Conservation (phyloP, 2,797 vertebrate species). For the Neostethus bicornis region DNA sequence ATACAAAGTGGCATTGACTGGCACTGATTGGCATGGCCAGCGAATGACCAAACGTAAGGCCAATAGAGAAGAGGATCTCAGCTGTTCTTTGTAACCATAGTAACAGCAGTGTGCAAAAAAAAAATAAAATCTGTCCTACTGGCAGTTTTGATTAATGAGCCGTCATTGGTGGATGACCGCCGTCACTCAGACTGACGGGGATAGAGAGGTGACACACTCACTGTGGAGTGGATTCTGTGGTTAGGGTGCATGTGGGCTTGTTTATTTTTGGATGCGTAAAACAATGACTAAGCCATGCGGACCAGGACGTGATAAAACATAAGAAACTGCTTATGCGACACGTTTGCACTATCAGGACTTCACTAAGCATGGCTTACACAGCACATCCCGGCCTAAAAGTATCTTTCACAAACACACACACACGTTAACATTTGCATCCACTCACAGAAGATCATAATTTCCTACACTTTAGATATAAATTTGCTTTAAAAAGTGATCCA, state of each 20-base stretch:
- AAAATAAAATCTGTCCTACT: conserved; percentile 62
- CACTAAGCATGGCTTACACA: conserved; percentile 46
- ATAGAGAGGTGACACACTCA: conserved; percentile 54
- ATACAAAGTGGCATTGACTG: conserved; percentile 71
- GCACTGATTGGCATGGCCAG: conserved; percentile 65
- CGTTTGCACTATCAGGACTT: conserved; percentile 43
- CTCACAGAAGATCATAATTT: conserved; percentile 28
- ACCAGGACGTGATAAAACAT: conserved; percentile 51
- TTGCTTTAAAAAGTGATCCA: conserved; percentile 5
- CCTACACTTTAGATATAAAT: conserved; percentile 17
- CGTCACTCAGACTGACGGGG: conserved; percentile 68
- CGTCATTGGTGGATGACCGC: conserved; percentile 73
- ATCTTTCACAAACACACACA: conserved; percentile 12
- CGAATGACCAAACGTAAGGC: conserved; percentile 50
- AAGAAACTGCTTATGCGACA: conserved; percentile 51
- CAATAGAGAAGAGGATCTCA: conserved; percentile 55
- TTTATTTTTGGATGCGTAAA: conserved; percentile 32
- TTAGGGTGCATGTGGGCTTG: neutral
- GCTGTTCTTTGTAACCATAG: conserved; percentile 59
- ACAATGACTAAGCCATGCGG: conserved; percentile 50
- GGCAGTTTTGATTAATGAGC: conserved; percentile 80
- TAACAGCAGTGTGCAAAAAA: conserved; percentile 56
- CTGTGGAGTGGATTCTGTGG: conserved; percentile 36
- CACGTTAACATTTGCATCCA: conserved; percentile 14
- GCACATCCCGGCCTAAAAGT: conserved; percentile 40